Evolutionary conservation across 2,113 vertebrate species (phyloP).

Genomic region (Salminus brasiliensis): DNA sequence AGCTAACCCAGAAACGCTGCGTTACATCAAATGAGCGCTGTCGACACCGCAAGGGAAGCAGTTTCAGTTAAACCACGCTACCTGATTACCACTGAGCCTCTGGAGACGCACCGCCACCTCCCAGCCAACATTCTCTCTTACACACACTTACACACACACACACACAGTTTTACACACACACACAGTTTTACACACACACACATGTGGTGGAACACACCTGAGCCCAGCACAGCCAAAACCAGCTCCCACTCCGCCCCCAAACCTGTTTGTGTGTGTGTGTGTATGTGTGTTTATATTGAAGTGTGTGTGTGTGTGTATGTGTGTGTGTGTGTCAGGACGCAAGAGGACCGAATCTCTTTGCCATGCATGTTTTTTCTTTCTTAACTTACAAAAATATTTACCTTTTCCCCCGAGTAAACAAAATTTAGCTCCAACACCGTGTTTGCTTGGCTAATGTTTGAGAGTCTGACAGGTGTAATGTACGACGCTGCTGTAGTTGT

Average conservation of each 20-base stretch:
- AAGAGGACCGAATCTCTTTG: too few species aligned
- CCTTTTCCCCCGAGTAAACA: constrained; percentile 72
- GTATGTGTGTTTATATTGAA: too few species aligned
- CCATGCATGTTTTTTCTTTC: constrained; percentile 62
- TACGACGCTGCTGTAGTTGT: constrained; percentile 77
- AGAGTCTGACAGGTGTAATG: constrained; percentile 80
- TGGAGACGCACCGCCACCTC: constrained; percentile 41
- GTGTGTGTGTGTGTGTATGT: too few species aligned
- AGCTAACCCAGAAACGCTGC: constrained; percentile 61
- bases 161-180: too few species aligned
- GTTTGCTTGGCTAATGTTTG: constrained; percentile 79
- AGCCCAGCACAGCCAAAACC: constrained; percentile 58
- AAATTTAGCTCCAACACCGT: constrained; percentile 68
- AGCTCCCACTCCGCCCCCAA: not conserved
- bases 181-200: too few species aligned
- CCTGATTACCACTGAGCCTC: constrained; percentile 64
- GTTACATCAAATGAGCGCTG: constrained; percentile 56
- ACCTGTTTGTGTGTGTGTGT: constrained; percentile 20
- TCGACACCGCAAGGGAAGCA: constrained; percentile 65
- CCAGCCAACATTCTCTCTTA: constrained; percentile 20
- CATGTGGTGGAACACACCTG: constrained; percentile 45
- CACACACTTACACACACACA: too few species aligned
- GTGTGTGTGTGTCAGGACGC: too few species aligned
- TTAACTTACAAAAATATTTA: constrained; percentile 68
- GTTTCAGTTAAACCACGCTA: constrained; percentile 71